Conservation (phyloP, 2,797 vertebrate species). For the Pagetopsis macropterus region DNA sequence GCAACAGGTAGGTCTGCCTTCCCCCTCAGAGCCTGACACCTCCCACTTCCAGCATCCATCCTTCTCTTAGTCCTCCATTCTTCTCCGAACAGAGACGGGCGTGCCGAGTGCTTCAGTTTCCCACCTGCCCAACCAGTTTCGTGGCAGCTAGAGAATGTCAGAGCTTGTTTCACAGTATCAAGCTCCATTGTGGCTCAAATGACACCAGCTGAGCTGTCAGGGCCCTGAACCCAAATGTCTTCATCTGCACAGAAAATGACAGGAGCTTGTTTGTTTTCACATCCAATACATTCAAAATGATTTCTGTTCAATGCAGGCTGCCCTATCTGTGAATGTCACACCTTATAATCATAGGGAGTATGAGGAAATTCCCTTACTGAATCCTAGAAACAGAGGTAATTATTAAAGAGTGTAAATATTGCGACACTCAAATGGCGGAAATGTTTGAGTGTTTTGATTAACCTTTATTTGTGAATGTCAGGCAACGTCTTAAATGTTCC, state of each 20-base stretch:
- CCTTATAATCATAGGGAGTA: not conserved
- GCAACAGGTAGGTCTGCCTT: constrained; percentile 32
- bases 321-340: not conserved
- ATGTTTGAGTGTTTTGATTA: not conserved
- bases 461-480: not conserved
- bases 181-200: constrained; percentile 36
- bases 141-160: constrained; percentile 1
- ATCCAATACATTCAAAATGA: not conserved
- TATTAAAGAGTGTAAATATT: not conserved
- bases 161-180: constrained; percentile 16
- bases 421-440: too few species aligned
- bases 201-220: constrained; percentile 40
- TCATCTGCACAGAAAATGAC: constrained; percentile 7
- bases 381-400: constrained; percentile 6
- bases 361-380: not conserved
- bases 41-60: constrained; percentile 45
- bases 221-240: constrained; percentile 21
- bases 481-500: not conserved
- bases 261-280: not conserved
- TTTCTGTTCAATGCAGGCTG: not conserved
- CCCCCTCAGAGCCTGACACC: constrained; percentile 14
- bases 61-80: constrained; percentile 43
- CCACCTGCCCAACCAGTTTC: constrained; percentile 75
- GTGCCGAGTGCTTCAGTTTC: constrained; percentile 48
- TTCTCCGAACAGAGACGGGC: constrained; percentile 46